A percentile compares a stretch with the other conserved stretches of the same genome.
These are phyloP conservation scores for Drosophila fulvimacula DNA, from an alignment of 2,888 invertebrate species.

Conservation along the genomic window DNA sequence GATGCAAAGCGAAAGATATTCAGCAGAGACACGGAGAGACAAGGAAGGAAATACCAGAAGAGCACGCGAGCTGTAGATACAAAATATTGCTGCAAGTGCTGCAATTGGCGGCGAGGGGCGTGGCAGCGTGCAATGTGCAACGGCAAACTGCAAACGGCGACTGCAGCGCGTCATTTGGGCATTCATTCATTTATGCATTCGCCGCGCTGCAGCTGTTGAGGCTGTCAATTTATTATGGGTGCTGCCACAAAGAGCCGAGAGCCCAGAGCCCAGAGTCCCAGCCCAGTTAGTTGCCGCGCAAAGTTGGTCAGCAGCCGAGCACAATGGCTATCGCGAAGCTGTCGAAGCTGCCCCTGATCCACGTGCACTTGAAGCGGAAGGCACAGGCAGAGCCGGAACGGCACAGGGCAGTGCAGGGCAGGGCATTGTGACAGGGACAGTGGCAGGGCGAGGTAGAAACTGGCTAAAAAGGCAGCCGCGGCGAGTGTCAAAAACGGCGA, in stretches of 20 bases:
- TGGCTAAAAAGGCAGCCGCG: slow-evolving; percentile 62
- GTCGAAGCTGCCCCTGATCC: slow-evolving; percentile 69
- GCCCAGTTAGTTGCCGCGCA: slow-evolving; percentile 45
- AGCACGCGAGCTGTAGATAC: slow-evolving; percentile 29
- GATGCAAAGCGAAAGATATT: background rate
- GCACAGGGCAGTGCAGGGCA: slow-evolving; percentile 28
- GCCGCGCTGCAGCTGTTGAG: slow-evolving; percentile 21
- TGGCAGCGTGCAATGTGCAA: too few relatives aligned
- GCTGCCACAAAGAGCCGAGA: slow-evolving; percentile 26
- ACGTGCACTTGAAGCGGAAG: slow-evolving; percentile 72
- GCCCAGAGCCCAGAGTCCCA: slow-evolving; percentile 21
- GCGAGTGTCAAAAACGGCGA: slow-evolving; percentile 70
- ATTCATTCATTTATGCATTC: slow-evolving; percentile 57
- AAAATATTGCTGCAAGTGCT: slow-evolving; percentile 36
- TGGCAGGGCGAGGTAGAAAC: slow-evolving; percentile 4
- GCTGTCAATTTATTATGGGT: slow-evolving; percentile 62
- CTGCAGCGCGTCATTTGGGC: slow-evolving; percentile 30
- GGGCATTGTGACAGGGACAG: slow-evolving; percentile 15
- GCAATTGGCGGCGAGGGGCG: slow-evolving; percentile 18
- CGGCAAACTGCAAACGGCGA: background rate
- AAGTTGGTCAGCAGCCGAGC: slow-evolving; percentile 64
- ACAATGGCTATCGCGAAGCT: slow-evolving; percentile 66
- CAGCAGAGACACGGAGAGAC: background rate
- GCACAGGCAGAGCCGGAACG: slow-evolving; percentile 29
- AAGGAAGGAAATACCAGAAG: background rate